Base-by-base conservation (phyloP, 2,113 vertebrate genomes). In the Gymnocephalus cernua region DNA sequence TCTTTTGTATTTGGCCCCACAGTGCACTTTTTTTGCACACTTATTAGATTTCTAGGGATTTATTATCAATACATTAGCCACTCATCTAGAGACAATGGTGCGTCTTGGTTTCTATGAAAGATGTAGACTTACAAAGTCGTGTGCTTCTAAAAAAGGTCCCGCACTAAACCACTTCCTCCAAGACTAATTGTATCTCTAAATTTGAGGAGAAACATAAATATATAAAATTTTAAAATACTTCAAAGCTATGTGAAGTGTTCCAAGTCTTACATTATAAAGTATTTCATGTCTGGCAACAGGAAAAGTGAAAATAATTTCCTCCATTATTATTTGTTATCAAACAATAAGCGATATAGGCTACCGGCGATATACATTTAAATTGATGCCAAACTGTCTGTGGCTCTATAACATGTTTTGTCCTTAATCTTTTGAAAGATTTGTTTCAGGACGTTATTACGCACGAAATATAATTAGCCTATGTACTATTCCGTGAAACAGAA, bases 401-500 rank as follows among this genome's bases (percentile, higher is more conserved):
- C 16, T 45, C 0, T 53, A 3, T 7, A 3, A 0, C 11, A 19
- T 1, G 4, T 63, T 77, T 80, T 69, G 29, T 6, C 61, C 16
- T 11, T 16, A 59, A 5, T 2, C 1, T 32, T 18, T 14, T 53
- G 14, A 59, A 13, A 47, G 15, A 65, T 5, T 25, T 35, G 0
- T 47, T 41, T 38, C 27, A 3, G 4, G 0, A 47, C 14, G 35
- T 62, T 19, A 48, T 68, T 87, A 80, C 47, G 61, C 75, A 70
- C 19, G 38, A 25, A 74, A 65, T 23, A 11, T 18, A 67, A 61
- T 32, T 50, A 16, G 2, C 2, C 3, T 3, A 6, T 53, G 32
- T 4, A 25, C 1, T 14, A 2, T 38, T 4, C 6, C 3, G 19
- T 50, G 21, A 32, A 19, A 11, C 23, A 71, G 4, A 80, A 54